Evolutionary conservation across 1,140 invertebrate species (phyloP), one percentile per base, ranked within the genome.

Genomic region (Polypedilum pembai): DNA sequence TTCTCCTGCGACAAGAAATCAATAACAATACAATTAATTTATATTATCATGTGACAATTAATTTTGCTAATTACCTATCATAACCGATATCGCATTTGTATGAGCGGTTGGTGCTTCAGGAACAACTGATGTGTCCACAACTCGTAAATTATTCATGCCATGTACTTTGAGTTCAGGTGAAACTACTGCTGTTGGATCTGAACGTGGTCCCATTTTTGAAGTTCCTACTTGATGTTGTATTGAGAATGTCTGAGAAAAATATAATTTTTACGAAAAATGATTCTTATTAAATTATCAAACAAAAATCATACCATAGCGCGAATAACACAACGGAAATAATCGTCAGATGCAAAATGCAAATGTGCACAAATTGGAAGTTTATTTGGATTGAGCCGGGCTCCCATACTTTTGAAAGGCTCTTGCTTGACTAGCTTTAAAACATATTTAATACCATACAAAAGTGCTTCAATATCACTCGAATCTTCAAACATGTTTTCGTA

Each of bases 81-180:
- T 95, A 66, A 88, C 86, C 3, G 90, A 87, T 0, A 88, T 87
- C 0, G 89, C 90, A 76, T 89, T 91, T 0, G 90, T 88, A 78
- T 94, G 92, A 0, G 88, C 91, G 4, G 85, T 85, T 10, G 90
- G 84, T n/a, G 91, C 85, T 2, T 81, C 82, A 0, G 92, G 92
- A 83, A 94, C 91, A 0, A 94, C 83, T 65, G 91, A 92, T 45
- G 87, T 88, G 80, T 95, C 92, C 0, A 87, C 88, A 1, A 94
- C 91, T 41, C 93, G 84, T 40, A 94, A 81, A 21, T 85, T 85
- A n/a, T 82, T 79, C 0, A 92, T 79, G 0, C 91, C 91, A 76
- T 91, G 82, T 0, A 94, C 89, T 78, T 83, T 86, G 1, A 95
- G 80, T 74, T 89, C 80, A 0, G 88, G 85, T 80, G 92, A 88